Evolutionary conservation across 2,113 vertebrate species (phyloP).

Genomic region (Grammomys surdaster): DNA sequence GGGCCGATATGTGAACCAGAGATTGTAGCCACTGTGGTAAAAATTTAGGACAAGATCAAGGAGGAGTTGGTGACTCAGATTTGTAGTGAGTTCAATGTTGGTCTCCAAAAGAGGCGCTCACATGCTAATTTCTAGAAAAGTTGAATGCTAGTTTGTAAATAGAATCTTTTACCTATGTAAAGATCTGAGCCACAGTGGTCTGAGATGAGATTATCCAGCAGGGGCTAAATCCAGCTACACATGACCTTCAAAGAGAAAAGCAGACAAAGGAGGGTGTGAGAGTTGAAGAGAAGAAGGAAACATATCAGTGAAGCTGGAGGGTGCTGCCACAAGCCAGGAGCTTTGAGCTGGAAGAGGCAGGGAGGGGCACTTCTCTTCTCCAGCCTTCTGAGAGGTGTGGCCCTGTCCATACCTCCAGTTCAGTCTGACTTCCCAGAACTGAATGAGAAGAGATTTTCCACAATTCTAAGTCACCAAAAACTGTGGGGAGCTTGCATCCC

Average conservation of each 20-base stretch:
- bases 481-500: not conserved
- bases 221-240: not conserved
- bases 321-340: not conserved
- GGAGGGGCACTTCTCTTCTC: not conserved
- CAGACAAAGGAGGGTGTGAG: not conserved
- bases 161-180: not conserved
- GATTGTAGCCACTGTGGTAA: not conserved
- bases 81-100: not conserved
- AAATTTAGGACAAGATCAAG: not conserved
- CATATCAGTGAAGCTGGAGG: not conserved
- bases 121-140: conserved; percentile 4
- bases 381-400: not conserved
- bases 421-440: conserved; percentile 2
- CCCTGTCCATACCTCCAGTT: not conserved
- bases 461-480: not conserved
- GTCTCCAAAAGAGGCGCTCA: not conserved
- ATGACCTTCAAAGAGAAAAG: not conserved
- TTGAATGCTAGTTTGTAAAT: not conserved
- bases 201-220: not conserved
- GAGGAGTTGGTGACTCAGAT: not conserved
- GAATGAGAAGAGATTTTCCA: conserved; percentile 1
- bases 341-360: not conserved
- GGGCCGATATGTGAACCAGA: not conserved
- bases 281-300: not conserved
- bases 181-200: not conserved